Percentiles rank a stretch among this genome's conserved stretches.
phyloP scores from a whole-genome alignment of 2,797 vertebrate species.

The Microctenopoma lineatum region DNA sequence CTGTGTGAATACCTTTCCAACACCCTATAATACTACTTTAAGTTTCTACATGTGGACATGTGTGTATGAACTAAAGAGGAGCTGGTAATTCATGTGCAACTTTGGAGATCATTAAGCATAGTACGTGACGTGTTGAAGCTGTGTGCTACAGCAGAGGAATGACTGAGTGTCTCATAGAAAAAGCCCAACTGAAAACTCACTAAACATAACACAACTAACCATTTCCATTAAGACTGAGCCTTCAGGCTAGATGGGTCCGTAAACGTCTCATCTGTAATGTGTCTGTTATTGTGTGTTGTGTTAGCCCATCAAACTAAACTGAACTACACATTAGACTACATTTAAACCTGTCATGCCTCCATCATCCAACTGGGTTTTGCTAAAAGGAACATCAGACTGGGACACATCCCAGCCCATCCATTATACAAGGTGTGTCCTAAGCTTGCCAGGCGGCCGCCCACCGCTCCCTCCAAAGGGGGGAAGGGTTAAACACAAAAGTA shows the following conservation, averaged over 20 bases:
- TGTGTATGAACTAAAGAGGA: background rate
- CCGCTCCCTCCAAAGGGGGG: no score
- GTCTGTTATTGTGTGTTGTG: background rate
- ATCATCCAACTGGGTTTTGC: background rate
- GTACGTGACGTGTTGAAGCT: no score
- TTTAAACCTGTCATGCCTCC: background rate
- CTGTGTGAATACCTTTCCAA: conserved; percentile 1
- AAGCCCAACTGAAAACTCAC: conserved; percentile 10
- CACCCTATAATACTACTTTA: conserved; percentile 5
- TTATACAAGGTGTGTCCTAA: no score
- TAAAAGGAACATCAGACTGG: no score
- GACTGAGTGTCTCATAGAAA: conserved; percentile 4
- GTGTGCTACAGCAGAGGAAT: background rate
- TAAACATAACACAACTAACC: conserved; percentile 31
- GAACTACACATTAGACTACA: background rate
- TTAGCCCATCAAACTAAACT: background rate
- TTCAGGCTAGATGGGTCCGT: no score
- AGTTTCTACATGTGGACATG: background rate
- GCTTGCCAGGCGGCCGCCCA: no score
- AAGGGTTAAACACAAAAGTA: background rate
- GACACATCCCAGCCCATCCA: no score
- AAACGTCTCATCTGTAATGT: no score
- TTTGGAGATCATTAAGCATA: no score
- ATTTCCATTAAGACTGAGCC: conserved; percentile 37
- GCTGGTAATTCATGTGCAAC: no score